Percentiles rank a stretch among this genome's conserved stretches.
Evolutionary conservation across 2,113 vertebrate genomes (phyloP).

Genomic region (Aspidoscelis tigris): DNA sequence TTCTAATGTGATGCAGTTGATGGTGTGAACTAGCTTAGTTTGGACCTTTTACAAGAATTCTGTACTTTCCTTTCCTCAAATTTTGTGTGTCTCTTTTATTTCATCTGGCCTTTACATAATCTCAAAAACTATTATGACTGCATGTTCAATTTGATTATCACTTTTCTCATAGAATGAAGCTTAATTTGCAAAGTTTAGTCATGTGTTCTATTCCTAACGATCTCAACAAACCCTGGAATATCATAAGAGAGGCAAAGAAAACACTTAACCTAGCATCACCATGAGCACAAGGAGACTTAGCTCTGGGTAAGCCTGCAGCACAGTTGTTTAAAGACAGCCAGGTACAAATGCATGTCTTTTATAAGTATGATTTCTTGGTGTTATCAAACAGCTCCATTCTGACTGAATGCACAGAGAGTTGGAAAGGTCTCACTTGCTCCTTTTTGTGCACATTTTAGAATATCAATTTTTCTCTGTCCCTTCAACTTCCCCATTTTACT

Average conservation of each 20-base stretch:
- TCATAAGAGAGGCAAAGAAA: background rate
- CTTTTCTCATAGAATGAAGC: constrained; percentile 18
- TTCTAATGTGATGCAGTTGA: constrained; percentile 70
- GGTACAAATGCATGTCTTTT: no score
- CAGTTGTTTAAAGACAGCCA: no score
- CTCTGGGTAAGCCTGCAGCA: no score
- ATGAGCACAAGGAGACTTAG: no score
- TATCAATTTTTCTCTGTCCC: no score
- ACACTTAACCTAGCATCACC: no score
- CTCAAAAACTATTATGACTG: constrained; percentile 19
- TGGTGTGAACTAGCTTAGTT: constrained; percentile 65
- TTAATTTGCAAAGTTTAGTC: background rate
- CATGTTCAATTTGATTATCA: constrained; percentile 9
- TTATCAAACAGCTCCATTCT: no score
- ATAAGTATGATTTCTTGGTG: no score
- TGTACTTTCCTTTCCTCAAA: constrained; percentile 22
- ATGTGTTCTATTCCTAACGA: background rate
- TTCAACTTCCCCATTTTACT: no score
- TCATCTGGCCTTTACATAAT: constrained; percentile 6
- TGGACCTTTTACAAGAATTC: constrained; percentile 68
- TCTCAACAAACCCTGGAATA: background rate
- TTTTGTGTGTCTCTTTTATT: background rate
- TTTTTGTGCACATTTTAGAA: no score
- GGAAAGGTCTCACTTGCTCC: no score
- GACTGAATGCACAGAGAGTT: no score